Percentiles rank a stretch among this genome's conserved stretches.
These are phyloP conservation scores for Monopis laevigella DNA, from an alignment of 2,888 invertebrate genomes.

Conservation along the genomic window DNA sequence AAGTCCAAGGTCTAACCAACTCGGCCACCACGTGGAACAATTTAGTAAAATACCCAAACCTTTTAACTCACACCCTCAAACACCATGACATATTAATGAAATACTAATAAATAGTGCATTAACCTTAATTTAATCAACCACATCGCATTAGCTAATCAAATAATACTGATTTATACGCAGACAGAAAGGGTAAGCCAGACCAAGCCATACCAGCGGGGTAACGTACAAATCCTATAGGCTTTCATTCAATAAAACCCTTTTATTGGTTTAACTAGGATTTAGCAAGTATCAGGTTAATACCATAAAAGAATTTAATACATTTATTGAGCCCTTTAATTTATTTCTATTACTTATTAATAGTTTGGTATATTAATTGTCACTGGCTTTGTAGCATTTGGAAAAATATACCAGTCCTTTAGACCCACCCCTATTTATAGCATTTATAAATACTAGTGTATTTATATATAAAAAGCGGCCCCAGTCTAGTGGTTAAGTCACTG, in stretches of 20 bases:
- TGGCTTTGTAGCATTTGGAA: too few species aligned
- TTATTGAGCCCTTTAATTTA: constrained; percentile 1
- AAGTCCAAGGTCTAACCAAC: too few species aligned
- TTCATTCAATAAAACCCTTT: constrained; percentile 59
- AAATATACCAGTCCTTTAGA: too few species aligned
- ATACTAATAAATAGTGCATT: constrained; percentile 33
- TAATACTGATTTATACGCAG: constrained; percentile 43
- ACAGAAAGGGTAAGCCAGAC: neutral
- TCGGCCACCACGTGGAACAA: too few species aligned
- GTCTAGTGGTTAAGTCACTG: too few species aligned
- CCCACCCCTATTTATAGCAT: too few species aligned
- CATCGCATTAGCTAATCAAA: constrained; percentile 51
- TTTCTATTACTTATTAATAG: neutral
- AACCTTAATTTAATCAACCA: constrained; percentile 60
- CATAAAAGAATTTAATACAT: neutral
- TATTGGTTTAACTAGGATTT: constrained; percentile 63
- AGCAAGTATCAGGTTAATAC: constrained; percentile 21
- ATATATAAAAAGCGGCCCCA: too few species aligned
- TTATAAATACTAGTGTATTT: too few species aligned
- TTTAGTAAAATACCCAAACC: too few species aligned
- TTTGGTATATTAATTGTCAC: too few species aligned
- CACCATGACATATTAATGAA: too few species aligned
- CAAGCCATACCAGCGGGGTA: neutral
- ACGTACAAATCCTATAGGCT: constrained; percentile 34
- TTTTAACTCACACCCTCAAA: too few species aligned